Percentiles rank a stretch among this genome's conserved stretches.
phyloP scores from a whole-genome alignment of 2,888 invertebrate genomes.

The Clivina fossor region DNA sequence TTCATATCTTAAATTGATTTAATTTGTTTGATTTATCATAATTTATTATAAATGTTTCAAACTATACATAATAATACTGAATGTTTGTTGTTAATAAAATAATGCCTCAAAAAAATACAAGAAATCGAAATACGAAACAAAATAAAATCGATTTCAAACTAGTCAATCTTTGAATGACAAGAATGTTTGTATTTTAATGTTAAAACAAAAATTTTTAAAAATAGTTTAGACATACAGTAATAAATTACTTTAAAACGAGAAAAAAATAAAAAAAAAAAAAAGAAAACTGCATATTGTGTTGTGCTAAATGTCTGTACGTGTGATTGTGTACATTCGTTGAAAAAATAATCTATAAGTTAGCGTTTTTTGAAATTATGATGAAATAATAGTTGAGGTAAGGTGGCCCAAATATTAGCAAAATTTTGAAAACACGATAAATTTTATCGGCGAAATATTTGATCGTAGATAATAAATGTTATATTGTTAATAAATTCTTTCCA shows the following conservation, averaged over 20 bases:
- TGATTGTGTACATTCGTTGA: constrained; percentile 1
- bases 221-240: background rate
- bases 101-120: constrained; percentile 14
- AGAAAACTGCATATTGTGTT: background rate
- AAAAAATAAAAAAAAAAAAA: background rate
- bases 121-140: background rate
- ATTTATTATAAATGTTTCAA: constrained; percentile 6
- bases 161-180: constrained; percentile 9
- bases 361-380: background rate
- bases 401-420: constrained; percentile 9
- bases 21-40: background rate
- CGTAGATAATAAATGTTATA: background rate
- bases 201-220: background rate
- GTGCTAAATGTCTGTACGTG: constrained; percentile 3
- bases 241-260: background rate
- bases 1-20: background rate
- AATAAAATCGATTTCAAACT: constrained; percentile 1
- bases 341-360: background rate
- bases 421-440: constrained; percentile 1
- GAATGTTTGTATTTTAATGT: constrained; percentile 2
- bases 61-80: constrained; percentile 1
- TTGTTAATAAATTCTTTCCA: background rate
- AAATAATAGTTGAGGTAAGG: constrained; percentile 1
- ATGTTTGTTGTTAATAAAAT: constrained; percentile 8
- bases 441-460: background rate